phyloP scores from a whole-genome alignment of 2,888 invertebrate genomes.

The Blera fallax region DNA sequence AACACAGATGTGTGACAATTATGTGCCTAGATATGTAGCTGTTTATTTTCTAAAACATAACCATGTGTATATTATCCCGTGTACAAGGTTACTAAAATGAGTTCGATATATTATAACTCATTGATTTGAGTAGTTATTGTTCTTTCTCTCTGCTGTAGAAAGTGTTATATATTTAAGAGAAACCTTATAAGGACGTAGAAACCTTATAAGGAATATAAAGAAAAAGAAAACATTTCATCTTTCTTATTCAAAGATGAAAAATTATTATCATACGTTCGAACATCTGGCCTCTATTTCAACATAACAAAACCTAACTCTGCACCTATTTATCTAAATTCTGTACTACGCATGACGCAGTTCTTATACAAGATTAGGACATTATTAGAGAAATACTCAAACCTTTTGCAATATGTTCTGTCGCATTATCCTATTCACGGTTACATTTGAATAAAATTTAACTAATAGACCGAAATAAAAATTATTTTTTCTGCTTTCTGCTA shows the following conservation, averaged over 20 bases:
- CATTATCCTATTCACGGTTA: background rate
- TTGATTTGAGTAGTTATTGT: no score
- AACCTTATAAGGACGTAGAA: no score
- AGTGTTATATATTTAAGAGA: no score
- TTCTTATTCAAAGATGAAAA: background rate
- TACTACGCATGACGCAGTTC: constrained; percentile 40
- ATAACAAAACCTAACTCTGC: background rate
- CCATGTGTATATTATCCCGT: no score
- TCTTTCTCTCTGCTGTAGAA: no score
- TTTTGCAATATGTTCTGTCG: background rate
- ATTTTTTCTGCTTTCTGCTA: background rate
- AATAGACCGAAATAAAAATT: background rate
- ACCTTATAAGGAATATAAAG: no score
- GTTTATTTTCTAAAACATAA: no score
- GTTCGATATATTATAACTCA: no score
- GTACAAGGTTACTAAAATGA: no score
- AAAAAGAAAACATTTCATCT: no score
- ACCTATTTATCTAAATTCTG: background rate
- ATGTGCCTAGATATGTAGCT: no score
- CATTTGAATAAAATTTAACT: background rate
- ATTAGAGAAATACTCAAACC: constrained; percentile 1
- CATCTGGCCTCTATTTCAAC: background rate
- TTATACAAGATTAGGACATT: constrained; percentile 18
- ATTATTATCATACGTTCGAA: background rate
- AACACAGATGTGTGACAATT: no score